A percentile compares a stretch with the other conserved stretches of the same genome.
phyloP scores from a whole-genome alignment of 1,140 invertebrate species.

The Hermetia illucens region DNA sequence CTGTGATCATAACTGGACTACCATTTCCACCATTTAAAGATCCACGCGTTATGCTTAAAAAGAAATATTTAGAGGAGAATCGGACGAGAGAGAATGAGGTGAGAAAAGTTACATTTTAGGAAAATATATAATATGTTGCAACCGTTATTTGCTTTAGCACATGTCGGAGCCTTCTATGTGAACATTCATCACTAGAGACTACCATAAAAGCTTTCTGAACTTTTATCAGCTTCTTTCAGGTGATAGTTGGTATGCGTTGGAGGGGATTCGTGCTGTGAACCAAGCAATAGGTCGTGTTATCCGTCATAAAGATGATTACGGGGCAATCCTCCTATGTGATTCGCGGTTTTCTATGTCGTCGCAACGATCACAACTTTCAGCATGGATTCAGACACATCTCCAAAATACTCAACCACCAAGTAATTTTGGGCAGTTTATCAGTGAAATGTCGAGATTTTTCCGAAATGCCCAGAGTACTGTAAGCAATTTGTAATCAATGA shows the following conservation, averaged over 20 bases:
- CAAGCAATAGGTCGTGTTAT: conserved; percentile 96
- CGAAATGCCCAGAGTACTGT: conserved; percentile 50
- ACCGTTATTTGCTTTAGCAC: no score
- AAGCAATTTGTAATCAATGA: no score
- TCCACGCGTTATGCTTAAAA: conserved; percentile 82
- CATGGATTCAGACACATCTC: conserved; percentile 66
- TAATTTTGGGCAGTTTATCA: conserved; percentile 58
- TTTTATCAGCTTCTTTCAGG: conserved; percentile 44
- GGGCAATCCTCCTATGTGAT: conserved; percentile 87
- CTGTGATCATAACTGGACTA: conserved; percentile 89
- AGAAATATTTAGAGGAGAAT: conserved; percentile 71
- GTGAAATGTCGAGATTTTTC: conserved; percentile 64
- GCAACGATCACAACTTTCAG: conserved; percentile 60
- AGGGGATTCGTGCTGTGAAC: conserved; percentile 92
- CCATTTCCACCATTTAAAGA: conserved; percentile 91
- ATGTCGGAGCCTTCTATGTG: no score
- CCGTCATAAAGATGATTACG: conserved; percentile 86
- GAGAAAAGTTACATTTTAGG: no score
- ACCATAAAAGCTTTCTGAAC: no score
- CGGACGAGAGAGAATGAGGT: conserved; percentile 44
- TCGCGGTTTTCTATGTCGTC: conserved; percentile 52
- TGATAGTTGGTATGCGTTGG: conserved; percentile 84
- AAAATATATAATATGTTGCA: no score
- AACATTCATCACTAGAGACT: no score
- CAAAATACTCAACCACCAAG: conserved; percentile 38